phyloP scores from a whole-genome alignment of 2,113 vertebrate species.

The Deroptyus accipitrinus region DNA sequence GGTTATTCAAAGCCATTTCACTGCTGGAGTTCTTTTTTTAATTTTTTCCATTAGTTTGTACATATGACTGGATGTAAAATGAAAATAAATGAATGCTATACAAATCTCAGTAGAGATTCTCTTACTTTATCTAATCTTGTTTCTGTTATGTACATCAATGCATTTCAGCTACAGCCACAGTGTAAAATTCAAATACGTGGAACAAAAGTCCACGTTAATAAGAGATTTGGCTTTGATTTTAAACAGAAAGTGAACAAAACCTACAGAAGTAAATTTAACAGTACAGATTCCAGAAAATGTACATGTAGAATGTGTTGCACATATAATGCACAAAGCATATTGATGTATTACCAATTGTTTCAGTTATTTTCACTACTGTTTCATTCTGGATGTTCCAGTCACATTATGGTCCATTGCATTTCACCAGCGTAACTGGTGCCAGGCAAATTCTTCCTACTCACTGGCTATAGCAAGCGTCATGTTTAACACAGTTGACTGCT shows the following conservation, averaged over 20 bases:
- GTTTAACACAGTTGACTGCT: not conserved
- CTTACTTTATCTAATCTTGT: not conserved
- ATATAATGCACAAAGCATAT: not conserved
- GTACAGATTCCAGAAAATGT: not conserved
- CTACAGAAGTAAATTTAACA: not conserved
- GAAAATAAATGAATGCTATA: not conserved
- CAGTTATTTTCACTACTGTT: not conserved
- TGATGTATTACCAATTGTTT: not conserved
- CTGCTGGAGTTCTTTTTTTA: not conserved
- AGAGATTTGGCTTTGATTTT: not conserved
- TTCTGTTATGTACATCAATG: not conserved
- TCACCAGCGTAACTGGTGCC: not conserved
- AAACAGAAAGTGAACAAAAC: not conserved
- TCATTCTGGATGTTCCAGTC: not conserved
- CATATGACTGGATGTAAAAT: not conserved
- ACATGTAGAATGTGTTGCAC: not conserved
- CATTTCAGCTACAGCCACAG: not conserved
- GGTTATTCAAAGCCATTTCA: conserved; percentile 51
- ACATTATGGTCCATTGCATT: accelerated
- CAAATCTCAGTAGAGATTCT: not conserved
- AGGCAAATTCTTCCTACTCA: not conserved
- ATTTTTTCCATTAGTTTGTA: not conserved
- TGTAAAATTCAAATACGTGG: not conserved
- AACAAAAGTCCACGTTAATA: accelerated
- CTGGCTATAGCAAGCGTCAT: not conserved